Percentiles rank a stretch among this genome's conserved stretches.
Conservation (phyloP, 30 jellyfish, hydroid and myxozoan genomes). For the Mastigias papua region DNA sequence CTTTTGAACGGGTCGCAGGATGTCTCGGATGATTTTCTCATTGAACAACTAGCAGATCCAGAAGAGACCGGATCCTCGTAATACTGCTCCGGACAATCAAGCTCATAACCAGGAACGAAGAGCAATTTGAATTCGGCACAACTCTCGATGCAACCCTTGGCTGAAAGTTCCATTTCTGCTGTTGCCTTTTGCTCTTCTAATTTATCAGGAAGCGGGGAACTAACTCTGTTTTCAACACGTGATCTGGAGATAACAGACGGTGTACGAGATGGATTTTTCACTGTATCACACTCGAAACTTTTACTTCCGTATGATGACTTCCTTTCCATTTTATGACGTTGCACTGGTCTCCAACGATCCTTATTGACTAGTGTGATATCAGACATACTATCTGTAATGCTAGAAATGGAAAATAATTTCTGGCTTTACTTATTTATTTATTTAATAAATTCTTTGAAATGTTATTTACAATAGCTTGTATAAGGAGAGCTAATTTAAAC, state of each 20-base stretch:
- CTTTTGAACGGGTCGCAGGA: slow-evolving; percentile 20
- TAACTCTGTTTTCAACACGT: neutral
- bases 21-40: neutral
- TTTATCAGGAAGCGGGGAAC: slow-evolving; percentile 4
- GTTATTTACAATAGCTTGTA: no score
- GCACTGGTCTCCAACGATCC: slow-evolving; percentile 33
- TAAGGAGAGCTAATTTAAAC: no score
- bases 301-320: neutral
- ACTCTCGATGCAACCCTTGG: slow-evolving; percentile 60
- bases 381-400: slow-evolving; percentile 44
- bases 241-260: neutral
- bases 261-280: neutral
- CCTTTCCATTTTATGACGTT: neutral
- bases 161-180: slow-evolving; percentile 68
- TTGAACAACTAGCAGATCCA: neutral
- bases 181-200: slow-evolving; percentile 34
- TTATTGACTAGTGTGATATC: slow-evolving; percentile 17
- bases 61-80: slow-evolving; percentile 59
- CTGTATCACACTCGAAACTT: neutral
- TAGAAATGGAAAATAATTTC: neutral
- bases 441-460: no score
- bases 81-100: slow-evolving; percentile 44
- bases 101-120: slow-evolving; percentile 72
- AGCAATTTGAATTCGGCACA: slow-evolving; percentile 58
- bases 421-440: no score